Evolutionary conservation across 1,140 invertebrate genomes (phyloP).

Genomic region (Heliconius melpomene): DNA sequence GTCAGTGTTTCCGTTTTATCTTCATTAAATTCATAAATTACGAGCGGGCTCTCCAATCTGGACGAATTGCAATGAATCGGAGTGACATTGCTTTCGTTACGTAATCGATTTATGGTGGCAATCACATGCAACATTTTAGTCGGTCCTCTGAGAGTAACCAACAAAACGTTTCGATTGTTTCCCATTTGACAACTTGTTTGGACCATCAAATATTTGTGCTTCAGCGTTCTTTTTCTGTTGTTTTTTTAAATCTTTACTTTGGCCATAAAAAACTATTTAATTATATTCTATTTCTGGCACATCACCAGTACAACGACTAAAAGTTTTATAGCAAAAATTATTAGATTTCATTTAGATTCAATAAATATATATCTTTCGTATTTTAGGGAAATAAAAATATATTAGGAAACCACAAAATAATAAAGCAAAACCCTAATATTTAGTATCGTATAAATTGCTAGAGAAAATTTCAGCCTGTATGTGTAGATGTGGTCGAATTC

Average conservation of each 20-base stretch:
- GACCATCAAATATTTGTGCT: neutral
- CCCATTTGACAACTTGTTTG: slow-evolving; percentile 54
- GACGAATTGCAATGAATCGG: slow-evolving; percentile 25
- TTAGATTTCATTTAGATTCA: too few species aligned
- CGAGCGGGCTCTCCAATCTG: slow-evolving; percentile 12
- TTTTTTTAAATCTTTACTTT: neutral
- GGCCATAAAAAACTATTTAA: neutral
- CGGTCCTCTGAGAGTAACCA: slow-evolving; percentile 41
- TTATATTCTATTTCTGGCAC: too few species aligned
- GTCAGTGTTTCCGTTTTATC: neutral
- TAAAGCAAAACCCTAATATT: slow-evolving; percentile 3
- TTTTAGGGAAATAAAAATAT: too few species aligned
- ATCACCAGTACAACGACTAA: too few species aligned
- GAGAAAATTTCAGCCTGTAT: slow-evolving; percentile 1
- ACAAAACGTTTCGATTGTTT: slow-evolving; percentile 60
- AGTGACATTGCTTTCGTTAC: slow-evolving; percentile 25
- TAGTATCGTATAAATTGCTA: slow-evolving; percentile 11
- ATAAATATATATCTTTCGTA: too few species aligned
- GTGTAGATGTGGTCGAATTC: slow-evolving; percentile 61
- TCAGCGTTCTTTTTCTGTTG: neutral
- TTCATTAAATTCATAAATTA: slow-evolving; percentile 18
- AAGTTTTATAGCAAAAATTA: too few species aligned
- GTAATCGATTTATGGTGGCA: slow-evolving; percentile 42
- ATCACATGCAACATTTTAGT: slow-evolving; percentile 45
- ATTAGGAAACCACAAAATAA: neutral